Conservation (phyloP, 2,113 vertebrate species). For the Chaetodon trifascialis region DNA sequence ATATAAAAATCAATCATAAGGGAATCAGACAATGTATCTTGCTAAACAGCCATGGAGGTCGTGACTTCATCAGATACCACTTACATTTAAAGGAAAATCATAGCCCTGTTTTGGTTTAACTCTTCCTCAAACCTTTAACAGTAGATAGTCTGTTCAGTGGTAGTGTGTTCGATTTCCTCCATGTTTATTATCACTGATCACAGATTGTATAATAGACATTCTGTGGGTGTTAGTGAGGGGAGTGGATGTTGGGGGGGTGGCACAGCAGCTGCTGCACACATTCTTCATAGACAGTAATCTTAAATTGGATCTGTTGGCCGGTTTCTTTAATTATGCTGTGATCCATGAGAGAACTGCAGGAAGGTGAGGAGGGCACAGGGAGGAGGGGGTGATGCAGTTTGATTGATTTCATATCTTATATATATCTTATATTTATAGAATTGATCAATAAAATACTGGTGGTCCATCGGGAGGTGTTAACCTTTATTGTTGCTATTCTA, state of each 20-base stretch:
- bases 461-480: neutral
- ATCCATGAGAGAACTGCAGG: slow-evolving; percentile 66
- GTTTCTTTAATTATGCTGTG: slow-evolving; percentile 88
- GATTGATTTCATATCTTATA: slow-evolving; percentile 59
- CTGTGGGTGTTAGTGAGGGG: slow-evolving; percentile 30
- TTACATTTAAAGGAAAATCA: slow-evolving; percentile 10
- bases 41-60: neutral
- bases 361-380: slow-evolving; percentile 37
- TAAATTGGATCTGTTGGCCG: slow-evolving; percentile 85
- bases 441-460: slow-evolving; percentile 45
- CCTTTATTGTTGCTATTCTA: neutral
- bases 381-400: slow-evolving; percentile 28
- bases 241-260: neutral
- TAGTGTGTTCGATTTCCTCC: slow-evolving; percentile 21
- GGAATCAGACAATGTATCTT: neutral
- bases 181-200: slow-evolving; percentile 64
- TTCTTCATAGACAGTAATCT: slow-evolving; percentile 82
- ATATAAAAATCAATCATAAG: slow-evolving; percentile 1
- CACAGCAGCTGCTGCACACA: slow-evolving; percentile 58
- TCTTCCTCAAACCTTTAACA: slow-evolving; percentile 12
- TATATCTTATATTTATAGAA: neutral
- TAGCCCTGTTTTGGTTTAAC: neutral
- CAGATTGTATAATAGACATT: slow-evolving; percentile 55
- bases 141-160: neutral
- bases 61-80: neutral